Evolutionary conservation across 2,888 invertebrate species (phyloP).

Genomic region (Galeruca laticollis): DNA sequence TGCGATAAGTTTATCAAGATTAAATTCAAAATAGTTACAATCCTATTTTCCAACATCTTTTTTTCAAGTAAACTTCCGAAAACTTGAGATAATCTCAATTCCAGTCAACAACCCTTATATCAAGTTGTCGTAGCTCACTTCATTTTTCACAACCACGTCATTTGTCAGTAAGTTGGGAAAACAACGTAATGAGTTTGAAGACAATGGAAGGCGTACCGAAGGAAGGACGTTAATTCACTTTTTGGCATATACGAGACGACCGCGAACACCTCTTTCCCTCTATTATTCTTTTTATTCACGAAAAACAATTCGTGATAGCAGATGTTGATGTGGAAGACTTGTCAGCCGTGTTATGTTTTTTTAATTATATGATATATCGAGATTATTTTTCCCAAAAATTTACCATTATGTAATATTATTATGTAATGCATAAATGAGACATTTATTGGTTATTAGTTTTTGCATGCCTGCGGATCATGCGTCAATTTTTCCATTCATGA

Average conservation of each 20-base stretch:
- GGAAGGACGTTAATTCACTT: constrained; percentile 18
- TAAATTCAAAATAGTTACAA: too few relatives aligned
- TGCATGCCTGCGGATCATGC: too few relatives aligned
- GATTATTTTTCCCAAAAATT: too few relatives aligned
- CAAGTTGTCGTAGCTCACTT: constrained; percentile 66
- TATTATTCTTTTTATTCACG: not conserved
- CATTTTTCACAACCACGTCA: constrained; percentile 67
- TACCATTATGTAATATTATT: too few relatives aligned
- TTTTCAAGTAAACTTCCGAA: constrained; percentile 3
- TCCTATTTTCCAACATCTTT: too few relatives aligned
- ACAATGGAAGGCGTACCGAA: constrained; percentile 65
- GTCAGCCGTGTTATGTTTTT: not conserved
- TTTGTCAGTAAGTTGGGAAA: constrained; percentile 66
- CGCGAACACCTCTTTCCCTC: constrained; percentile 10
- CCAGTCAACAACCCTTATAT: constrained; percentile 65
- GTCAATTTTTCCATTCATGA: too few relatives aligned
- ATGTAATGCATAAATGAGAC: too few relatives aligned
- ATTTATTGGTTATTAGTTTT: too few relatives aligned
- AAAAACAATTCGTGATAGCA: not conserved
- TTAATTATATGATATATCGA: too few relatives aligned
- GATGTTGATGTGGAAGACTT: not conserved
- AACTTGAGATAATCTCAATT: constrained; percentile 59
- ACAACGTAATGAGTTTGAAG: constrained; percentile 67
- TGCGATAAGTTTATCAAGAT: too few relatives aligned
- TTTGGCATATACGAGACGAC: constrained; percentile 18